Percentiles rank a stretch among this genome's conserved stretches.
phyloP scores from a whole-genome alignment of 2,888 invertebrate species.

The Pristionchus mayeri region DNA sequence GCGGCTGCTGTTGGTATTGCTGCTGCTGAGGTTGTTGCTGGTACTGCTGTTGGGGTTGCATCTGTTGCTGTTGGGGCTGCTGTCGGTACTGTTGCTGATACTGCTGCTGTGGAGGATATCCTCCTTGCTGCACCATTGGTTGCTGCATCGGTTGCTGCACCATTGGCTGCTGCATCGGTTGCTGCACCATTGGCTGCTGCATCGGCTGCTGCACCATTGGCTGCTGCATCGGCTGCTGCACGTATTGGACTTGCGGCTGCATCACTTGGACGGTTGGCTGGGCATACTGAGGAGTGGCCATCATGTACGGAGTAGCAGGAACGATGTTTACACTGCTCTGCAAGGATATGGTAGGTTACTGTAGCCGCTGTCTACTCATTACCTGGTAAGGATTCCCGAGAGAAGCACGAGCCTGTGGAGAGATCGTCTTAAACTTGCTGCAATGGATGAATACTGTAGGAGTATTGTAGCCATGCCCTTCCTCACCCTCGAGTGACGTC shows the following conservation, averaged over 20 bases:
- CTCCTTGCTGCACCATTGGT: background rate
- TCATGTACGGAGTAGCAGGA: too few relatives aligned
- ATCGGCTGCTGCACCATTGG: background rate
- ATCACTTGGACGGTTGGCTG: background rate
- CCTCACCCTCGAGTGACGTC: slow-evolving; percentile 18
- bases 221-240: too few relatives aligned
- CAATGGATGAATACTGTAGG: background rate
- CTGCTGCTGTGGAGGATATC: background rate
- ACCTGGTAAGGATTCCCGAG: slow-evolving; percentile 30
- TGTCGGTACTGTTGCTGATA: background rate
- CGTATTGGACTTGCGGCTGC: background rate
- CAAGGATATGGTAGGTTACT: background rate
- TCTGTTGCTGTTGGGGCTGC: background rate
- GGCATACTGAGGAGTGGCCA: background rate
- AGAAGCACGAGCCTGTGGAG: background rate
- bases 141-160: background rate
- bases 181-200: background rate
- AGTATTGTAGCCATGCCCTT: background rate
- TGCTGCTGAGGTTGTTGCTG: background rate
- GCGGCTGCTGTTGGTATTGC: background rate
- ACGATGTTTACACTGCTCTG: too few relatives aligned
- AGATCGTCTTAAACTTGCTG: background rate
- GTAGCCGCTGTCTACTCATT: background rate
- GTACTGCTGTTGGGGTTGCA: background rate
- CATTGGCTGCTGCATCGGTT: background rate